Conservation (phyloP, 2,113 vertebrate genomes). For the Eublepharis macularius region DNA sequence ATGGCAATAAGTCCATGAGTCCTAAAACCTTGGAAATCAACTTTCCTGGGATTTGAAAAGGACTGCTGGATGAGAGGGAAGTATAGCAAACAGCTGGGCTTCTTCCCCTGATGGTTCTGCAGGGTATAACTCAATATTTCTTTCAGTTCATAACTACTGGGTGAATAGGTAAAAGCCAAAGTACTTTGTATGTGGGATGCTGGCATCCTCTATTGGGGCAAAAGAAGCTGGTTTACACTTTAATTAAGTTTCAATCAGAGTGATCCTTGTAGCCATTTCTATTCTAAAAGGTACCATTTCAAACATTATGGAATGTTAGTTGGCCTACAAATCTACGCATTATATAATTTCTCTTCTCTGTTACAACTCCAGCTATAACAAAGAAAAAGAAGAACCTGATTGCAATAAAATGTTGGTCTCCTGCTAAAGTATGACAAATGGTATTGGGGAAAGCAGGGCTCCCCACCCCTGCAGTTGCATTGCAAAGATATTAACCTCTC, state of each 20-base stretch:
- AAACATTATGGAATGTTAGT: conserved; percentile 44
- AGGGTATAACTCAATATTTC: too few species aligned
- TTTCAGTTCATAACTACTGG: too few species aligned
- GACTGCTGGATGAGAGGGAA: too few species aligned
- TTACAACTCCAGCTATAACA: conserved; percentile 5
- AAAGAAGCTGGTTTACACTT: neutral
- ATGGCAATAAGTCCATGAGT: too few species aligned
- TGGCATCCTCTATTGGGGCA: neutral
- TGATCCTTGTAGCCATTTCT: conserved; percentile 34
- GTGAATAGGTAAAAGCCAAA: neutral
- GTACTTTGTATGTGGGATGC: neutral
- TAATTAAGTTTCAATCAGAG: conserved; percentile 24
- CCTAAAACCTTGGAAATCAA: too few species aligned
- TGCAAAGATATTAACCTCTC: too few species aligned
- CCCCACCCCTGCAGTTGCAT: too few species aligned
- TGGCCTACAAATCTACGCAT: conserved; percentile 30
- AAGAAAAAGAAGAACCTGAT: conserved; percentile 5
- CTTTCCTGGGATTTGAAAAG: too few species aligned
- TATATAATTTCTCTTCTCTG: conserved; percentile 21
- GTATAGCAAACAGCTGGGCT: too few species aligned
- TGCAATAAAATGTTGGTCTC: neutral
- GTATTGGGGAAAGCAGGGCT: neutral
- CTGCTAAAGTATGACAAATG: conserved; percentile 12
- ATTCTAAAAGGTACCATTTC: conserved; percentile 45
- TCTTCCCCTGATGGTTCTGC: too few species aligned